phyloP scores from a whole-genome alignment of 2,113 vertebrate genomes.

The Scytalopus superciliaris region DNA sequence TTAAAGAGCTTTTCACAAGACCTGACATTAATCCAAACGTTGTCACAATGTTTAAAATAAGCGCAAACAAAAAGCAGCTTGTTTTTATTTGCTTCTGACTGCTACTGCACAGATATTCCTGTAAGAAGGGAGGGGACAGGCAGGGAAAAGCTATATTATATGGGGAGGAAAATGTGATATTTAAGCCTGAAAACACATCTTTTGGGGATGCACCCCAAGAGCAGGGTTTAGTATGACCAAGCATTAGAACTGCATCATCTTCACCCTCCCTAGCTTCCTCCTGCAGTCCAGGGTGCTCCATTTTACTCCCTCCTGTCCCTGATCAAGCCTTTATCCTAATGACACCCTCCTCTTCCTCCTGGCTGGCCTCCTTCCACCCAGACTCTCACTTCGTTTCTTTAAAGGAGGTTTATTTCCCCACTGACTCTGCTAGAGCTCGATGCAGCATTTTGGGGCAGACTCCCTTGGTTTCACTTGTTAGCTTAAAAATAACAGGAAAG shows the following conservation, averaged over 20 bases:
- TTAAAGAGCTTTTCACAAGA: slow-evolving; percentile 41
- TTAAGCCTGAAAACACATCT: not conserved
- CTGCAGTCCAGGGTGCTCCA: not conserved
- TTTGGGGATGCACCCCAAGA: not conserved
- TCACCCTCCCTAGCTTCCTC: not conserved
- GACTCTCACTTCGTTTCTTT: not conserved
- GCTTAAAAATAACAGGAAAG: slow-evolving; percentile 57
- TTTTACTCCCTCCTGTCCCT: not conserved
- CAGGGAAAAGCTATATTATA: not conserved
- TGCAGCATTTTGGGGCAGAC: not conserved
- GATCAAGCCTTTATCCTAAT: not conserved
- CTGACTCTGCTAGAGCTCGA: not conserved
- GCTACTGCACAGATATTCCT: not conserved
- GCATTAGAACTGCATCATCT: not conserved
- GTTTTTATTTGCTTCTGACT: slow-evolving; percentile 14
- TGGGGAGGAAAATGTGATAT: not conserved
- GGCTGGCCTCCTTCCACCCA: not conserved
- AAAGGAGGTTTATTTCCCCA: not conserved
- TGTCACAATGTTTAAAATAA: slow-evolving; percentile 8
- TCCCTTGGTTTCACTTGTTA: not conserved
- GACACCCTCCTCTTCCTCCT: not conserved
- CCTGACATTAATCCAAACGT: slow-evolving; percentile 22
- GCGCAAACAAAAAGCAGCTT: slow-evolving; percentile 11
- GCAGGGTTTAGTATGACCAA: not conserved
- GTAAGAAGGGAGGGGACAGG: not conserved